phyloP scores from a whole-genome alignment of 2,797 vertebrate genomes.

The Erethizon dorsatum region DNA sequence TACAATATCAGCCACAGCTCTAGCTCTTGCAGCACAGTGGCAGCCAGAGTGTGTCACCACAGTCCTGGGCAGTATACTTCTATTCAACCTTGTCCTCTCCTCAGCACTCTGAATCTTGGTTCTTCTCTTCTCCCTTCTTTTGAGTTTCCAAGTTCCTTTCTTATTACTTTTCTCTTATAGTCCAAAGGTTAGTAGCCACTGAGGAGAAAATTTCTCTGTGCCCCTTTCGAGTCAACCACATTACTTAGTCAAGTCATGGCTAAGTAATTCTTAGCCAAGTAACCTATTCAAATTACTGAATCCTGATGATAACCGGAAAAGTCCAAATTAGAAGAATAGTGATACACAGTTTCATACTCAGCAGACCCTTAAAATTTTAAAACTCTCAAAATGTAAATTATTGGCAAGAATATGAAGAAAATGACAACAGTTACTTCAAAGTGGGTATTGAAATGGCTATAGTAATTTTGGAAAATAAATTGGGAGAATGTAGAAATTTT shows the following conservation, averaged over 20 bases:
- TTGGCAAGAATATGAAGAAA: not conserved
- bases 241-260: too few relatives aligned
- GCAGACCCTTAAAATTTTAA: not conserved
- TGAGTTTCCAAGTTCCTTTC: not conserved
- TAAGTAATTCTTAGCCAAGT: too few relatives aligned
- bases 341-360: not conserved
- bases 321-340: not conserved
- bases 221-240: not conserved
- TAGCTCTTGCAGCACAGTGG: rapidly evolving
- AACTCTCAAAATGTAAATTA: not conserved
- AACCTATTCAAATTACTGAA: not conserved
- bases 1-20: not conserved
- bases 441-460: not conserved
- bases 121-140: not conserved
- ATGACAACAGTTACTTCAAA: not conserved
- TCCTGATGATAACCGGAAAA: not conserved
- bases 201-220: not conserved
- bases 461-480: not conserved
- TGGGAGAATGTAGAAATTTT: not conserved
- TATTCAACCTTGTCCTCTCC: not conserved
- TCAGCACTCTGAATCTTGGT: not conserved
- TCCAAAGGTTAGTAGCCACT: not conserved
- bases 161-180: not conserved
- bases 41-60: not conserved
- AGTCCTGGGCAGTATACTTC: too few relatives aligned